Evolutionary conservation across 2,888 invertebrate species (phyloP).

Genomic region (Salticus scenicus): DNA sequence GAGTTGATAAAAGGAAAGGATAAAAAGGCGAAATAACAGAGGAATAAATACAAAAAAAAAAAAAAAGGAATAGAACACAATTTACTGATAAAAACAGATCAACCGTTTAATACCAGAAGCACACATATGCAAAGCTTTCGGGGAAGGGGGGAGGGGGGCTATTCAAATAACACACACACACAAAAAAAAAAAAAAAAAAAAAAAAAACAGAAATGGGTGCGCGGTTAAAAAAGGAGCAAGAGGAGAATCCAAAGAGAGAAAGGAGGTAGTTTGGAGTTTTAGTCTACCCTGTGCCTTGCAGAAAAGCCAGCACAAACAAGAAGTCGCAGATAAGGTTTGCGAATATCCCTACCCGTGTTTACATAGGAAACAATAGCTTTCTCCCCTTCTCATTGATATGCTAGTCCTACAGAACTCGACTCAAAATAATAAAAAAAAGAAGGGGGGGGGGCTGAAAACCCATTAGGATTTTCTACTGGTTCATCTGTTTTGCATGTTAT

Average conservation of each 20-base stretch:
- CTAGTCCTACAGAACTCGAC: slow-evolving; percentile 66
- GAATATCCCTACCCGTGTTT: slow-evolving; percentile 57
- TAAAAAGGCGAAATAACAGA: neutral
- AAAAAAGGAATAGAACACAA: slow-evolving; percentile 10
- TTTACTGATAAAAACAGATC: slow-evolving; percentile 66
- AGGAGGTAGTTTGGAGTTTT: slow-evolving; percentile 10
- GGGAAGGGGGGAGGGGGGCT: neutral
- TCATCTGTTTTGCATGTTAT: slow-evolving; percentile 70
- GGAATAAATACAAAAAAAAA: too few species aligned
- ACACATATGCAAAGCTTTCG: neutral
- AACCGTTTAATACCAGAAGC: slow-evolving; percentile 48
- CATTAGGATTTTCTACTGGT: slow-evolving; percentile 66
- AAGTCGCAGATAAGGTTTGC: slow-evolving; percentile 52
- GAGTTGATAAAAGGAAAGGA: neutral
- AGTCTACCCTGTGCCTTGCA: slow-evolving; percentile 46
- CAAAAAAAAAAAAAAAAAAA: neutral
- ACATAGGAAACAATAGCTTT: slow-evolving; percentile 65
- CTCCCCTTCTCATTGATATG: slow-evolving; percentile 65
- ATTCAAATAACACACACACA: too few species aligned
- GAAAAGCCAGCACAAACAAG: slow-evolving; percentile 59
- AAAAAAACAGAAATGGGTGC: neutral
- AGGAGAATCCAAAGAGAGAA: neutral
- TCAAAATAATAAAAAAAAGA: neutral
- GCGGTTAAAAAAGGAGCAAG: slow-evolving; percentile 5
- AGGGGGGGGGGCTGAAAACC: slow-evolving; percentile 33